A percentile compares a stretch with the other conserved stretches of the same genome.
phyloP scores from a whole-genome alignment of 2,797 vertebrate species.

The Acipenser oxyrinchus region DNA sequence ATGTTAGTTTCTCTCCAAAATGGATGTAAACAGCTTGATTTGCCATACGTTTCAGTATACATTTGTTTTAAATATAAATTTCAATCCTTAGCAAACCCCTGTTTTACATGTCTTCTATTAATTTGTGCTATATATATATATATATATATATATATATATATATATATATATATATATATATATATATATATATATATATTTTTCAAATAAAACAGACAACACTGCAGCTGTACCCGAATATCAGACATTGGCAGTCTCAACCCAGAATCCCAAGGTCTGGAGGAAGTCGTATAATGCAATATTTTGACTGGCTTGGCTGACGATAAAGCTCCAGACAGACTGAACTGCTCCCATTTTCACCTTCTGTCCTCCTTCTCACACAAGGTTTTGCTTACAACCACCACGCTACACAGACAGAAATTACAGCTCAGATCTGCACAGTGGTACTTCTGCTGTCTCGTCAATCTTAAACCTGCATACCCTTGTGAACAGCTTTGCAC shows the following conservation, averaged over 20 bases:
- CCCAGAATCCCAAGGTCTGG: constrained; percentile 44
- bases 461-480: constrained; percentile 1
- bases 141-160: too few relatives aligned
- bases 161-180: too few relatives aligned
- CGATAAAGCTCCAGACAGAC: constrained; percentile 37
- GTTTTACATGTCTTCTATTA: too few relatives aligned
- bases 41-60: too few relatives aligned
- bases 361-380: not conserved
- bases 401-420: constrained; percentile 15
- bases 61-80: too few relatives aligned
- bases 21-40: too few relatives aligned
- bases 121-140: too few relatives aligned
- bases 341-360: constrained; percentile 1
- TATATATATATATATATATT: too few relatives aligned
- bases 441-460: not conserved
- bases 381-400: constrained; percentile 13
- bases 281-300: constrained; percentile 32
- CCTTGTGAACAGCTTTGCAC: constrained; percentile 1
- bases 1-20: too few relatives aligned
- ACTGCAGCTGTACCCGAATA: constrained; percentile 42
- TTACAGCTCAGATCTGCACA: not conserved
- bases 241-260: constrained; percentile 31
- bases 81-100: too few relatives aligned
- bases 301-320: constrained; percentile 47
- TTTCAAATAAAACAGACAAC: constrained; percentile 59